These are phyloP conservation scores for Plagiodera versicolora DNA, from an alignment of 2,888 invertebrate species.

Conservation along the genomic window DNA sequence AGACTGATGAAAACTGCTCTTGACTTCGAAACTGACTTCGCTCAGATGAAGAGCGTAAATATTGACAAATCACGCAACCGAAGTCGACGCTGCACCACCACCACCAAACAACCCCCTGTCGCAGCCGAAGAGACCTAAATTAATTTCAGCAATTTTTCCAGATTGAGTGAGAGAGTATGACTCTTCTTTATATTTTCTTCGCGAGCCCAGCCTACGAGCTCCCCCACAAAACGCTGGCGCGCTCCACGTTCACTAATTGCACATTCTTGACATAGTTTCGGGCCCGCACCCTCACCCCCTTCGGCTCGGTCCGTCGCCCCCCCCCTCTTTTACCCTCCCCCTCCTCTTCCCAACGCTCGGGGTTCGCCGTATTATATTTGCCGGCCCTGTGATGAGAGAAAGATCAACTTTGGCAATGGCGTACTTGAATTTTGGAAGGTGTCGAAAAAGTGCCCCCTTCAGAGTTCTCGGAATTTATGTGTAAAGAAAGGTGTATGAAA, in stretches of 20 bases:
- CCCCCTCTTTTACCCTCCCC: constrained; percentile 20
- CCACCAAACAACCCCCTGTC: constrained; percentile 16
- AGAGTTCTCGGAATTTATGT: no score
- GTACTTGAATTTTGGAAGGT: no score
- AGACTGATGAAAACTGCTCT: no score
- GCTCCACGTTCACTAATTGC: constrained; percentile 83
- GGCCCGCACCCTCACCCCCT: constrained; percentile 65
- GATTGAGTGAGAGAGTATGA: constrained; percentile 47
- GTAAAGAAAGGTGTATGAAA: no score
- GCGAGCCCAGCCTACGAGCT: constrained; percentile 36
- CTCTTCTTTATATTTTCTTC: constrained; percentile 74
- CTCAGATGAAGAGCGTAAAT: no score
- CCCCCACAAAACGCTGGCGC: constrained; percentile 56
- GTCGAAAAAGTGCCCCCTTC: no score
- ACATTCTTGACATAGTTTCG: constrained; percentile 96
- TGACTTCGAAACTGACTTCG: no score
- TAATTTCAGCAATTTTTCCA: constrained; percentile 27
- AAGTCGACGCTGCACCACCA: not conserved
- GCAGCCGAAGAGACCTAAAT: constrained; percentile 22
- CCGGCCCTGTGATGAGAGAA: constrained; percentile 20
- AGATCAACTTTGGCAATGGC: constrained; percentile 25
- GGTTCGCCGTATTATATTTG: constrained; percentile 45
- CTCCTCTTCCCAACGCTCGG: no score
- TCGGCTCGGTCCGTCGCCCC: constrained; percentile 18
- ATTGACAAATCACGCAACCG: not conserved